Evolutionary conservation across 2,113 vertebrate genomes (phyloP).

Genomic region (Odobenus rosmarus): DNA sequence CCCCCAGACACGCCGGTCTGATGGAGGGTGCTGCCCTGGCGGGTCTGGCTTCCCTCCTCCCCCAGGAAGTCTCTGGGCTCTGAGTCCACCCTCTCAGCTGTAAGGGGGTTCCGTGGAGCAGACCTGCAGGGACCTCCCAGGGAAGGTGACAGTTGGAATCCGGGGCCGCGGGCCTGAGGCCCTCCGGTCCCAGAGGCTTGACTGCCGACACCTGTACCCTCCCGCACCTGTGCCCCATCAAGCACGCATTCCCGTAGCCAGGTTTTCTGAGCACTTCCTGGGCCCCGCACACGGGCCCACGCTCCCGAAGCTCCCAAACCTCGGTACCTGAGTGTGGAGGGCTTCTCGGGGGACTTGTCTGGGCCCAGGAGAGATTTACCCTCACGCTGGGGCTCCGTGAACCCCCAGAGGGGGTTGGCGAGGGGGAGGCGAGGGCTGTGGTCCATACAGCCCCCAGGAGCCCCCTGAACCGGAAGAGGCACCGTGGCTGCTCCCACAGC

Average conservation of each 20-base stretch:
- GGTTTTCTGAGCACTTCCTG: background rate
- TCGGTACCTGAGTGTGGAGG: background rate
- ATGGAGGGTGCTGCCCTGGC: background rate
- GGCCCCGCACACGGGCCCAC: background rate
- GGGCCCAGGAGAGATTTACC: background rate
- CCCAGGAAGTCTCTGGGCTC: background rate
- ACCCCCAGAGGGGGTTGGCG: background rate
- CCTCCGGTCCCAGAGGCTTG: background rate
- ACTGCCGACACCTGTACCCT: background rate
- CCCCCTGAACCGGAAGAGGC: background rate
- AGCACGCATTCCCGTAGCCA: accelerated
- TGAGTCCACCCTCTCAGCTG: background rate
- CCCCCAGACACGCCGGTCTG: accelerated
- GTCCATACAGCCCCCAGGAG: no score
- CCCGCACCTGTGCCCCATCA: background rate
- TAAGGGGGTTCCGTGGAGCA: background rate
- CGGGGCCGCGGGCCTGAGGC: background rate
- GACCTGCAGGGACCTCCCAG: background rate
- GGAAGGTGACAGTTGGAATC: background rate
- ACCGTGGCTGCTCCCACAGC: accelerated
- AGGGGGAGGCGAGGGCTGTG: background rate
- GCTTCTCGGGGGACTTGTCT: background rate
- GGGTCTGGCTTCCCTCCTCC: background rate
- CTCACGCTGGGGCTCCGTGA: background rate
- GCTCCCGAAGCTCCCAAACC: background rate